Evolutionary conservation across 30 jellyfish, hydroid and myxozoan species (phyloP).

Genomic region (Aurelia coerulea): DNA sequence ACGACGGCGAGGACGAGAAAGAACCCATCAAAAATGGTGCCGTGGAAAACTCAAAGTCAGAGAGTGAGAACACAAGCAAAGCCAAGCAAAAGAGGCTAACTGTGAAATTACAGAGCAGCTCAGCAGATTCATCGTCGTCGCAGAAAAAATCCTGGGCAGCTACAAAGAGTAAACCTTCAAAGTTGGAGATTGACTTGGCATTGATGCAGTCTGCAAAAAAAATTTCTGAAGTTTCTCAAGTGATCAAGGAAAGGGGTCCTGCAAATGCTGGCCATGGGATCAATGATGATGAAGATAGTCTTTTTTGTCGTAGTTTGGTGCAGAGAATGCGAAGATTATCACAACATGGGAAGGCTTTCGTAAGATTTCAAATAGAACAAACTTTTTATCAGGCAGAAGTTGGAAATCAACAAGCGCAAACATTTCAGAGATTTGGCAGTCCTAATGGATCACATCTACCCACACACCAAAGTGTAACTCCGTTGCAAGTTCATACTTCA

Average conservation of each 20-base stretch:
- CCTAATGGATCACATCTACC: too few relatives aligned
- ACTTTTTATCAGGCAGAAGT: conserved; percentile 24
- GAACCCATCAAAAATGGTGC: neutral
- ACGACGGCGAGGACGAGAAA: neutral
- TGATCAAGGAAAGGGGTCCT: neutral
- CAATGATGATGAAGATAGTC: conserved; percentile 10
- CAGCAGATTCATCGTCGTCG: too few relatives aligned
- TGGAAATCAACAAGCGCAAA: too few relatives aligned
- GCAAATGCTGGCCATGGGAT: neutral
- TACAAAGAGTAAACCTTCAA: neutral
- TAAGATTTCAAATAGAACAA: conserved; percentile 28
- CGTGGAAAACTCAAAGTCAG: too few relatives aligned
- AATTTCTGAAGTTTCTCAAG: conserved; percentile 2
- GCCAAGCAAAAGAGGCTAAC: too few relatives aligned
- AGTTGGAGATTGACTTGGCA: conserved; percentile 4
- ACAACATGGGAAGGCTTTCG: conserved; percentile 22
- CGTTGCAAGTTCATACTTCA: too few relatives aligned
- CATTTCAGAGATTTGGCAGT: too few relatives aligned
- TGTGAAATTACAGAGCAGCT: too few relatives aligned
- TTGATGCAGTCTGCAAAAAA: conserved; percentile 4
- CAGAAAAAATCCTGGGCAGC: too few relatives aligned
- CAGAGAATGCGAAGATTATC: conserved; percentile 16
- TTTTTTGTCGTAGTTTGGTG: conserved; percentile 13
- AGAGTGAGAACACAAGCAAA: too few relatives aligned
- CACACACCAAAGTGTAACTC: too few relatives aligned